Evolutionary conservation across 2,113 vertebrate species (phyloP).

Genomic region (Amphilophus citrinellus): DNA sequence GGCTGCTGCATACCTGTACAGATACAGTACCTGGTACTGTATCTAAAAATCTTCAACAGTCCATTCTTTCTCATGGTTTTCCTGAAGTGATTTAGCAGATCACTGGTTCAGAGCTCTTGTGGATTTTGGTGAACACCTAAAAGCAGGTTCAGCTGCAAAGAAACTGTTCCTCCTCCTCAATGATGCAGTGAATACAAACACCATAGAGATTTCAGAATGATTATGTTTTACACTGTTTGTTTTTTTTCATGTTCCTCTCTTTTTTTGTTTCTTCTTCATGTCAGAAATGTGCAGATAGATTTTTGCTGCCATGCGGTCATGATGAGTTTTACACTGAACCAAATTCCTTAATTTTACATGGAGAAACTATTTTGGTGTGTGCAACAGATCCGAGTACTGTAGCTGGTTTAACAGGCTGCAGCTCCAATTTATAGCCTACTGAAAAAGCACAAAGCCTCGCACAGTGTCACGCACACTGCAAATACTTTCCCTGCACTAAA

Average conservation of each 20-base stretch:
- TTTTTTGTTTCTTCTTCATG: neutral
- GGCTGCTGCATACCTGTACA: neutral
- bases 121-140: neutral
- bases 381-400: neutral
- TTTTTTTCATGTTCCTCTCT: neutral
- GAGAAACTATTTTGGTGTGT: neutral
- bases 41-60: too few relatives aligned
- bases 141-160: neutral
- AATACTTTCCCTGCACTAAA: neutral
- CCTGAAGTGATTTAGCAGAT: neutral
- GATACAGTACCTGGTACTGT: too few relatives aligned
- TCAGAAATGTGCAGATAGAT: neutral
- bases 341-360: neutral
- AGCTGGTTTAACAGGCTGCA: neutral
- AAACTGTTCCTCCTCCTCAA: neutral
- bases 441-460: neutral
- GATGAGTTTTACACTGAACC: neutral
- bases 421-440: neutral
- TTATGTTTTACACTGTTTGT: neutral
- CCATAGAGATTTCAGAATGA: neutral
- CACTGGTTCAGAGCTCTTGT: neutral
- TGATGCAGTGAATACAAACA: neutral
- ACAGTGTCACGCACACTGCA: neutral
- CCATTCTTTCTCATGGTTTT: neutral
- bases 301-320: neutral